Percentiles rank a stretch among this genome's conserved stretches.
phyloP scores from a whole-genome alignment of 30 jellyfish, hydroid and myxozoan species.

The Nemopilema nomurai region DNA sequence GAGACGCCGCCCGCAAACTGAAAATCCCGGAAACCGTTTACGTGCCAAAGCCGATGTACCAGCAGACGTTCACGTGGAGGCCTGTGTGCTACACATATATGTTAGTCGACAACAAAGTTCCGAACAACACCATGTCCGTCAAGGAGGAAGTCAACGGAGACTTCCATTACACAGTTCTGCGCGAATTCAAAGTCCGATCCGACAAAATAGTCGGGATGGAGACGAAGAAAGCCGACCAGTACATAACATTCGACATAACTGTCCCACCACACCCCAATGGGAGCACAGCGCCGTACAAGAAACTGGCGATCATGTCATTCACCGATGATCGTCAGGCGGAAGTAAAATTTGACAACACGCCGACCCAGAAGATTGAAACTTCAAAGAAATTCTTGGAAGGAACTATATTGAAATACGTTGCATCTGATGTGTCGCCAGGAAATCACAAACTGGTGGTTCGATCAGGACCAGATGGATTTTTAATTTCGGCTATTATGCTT shows the following conservation, averaged over 20 bases:
- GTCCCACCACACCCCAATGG: conserved; percentile 90
- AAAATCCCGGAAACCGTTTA: conserved; percentile 91
- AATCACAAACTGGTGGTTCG: conserved; percentile 79
- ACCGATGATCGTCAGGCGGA: conserved; percentile 96
- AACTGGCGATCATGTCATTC: conserved; percentile 95
- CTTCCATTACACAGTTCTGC: conserved; percentile 86
- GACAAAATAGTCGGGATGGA: conserved; percentile 98
- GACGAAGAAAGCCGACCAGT: conserved; percentile 84
- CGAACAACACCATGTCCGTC: conserved; percentile 84
- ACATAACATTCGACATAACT: conserved; percentile 64
- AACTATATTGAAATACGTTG: conserved; percentile 81
- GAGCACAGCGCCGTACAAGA: conserved; percentile 74
- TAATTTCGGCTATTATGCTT: conserved; percentile 88
- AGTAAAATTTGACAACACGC: conserved; percentile 71
- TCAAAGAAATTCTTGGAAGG: conserved; percentile 95
- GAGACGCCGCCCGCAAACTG: conserved; percentile 91
- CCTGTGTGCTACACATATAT: conserved; percentile 96
- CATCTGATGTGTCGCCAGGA: conserved; percentile 94
- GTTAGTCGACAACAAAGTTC: conserved; percentile 91
- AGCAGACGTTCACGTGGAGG: conserved; percentile 90
- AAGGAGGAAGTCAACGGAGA: conserved; percentile 80
- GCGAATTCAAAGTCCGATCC: conserved; percentile 95
- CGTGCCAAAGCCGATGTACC: conserved; percentile 90
- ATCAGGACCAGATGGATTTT: conserved; percentile 89
- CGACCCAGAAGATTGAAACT: conserved; percentile 69